phyloP scores from a whole-genome alignment of 2,797 vertebrate genomes.

The Masticophis lateralis region DNA sequence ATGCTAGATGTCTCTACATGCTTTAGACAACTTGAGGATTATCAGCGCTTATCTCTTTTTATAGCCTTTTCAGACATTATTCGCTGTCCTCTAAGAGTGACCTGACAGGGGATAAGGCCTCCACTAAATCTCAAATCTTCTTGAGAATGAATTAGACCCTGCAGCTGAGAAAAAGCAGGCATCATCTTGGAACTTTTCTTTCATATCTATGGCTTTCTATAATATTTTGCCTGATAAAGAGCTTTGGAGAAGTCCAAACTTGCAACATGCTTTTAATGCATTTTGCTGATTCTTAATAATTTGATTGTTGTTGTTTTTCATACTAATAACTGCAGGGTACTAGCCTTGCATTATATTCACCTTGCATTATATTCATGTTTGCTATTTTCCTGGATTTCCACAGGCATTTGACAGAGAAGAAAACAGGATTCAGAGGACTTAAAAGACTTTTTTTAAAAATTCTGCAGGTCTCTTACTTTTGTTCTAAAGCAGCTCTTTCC shows the following conservation, averaged over 20 bases:
- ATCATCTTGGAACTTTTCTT: background rate
- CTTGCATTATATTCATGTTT: background rate
- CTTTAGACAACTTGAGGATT: background rate
- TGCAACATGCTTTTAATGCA: background rate
- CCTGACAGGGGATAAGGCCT: background rate
- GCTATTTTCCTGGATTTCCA: background rate
- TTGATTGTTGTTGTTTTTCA: background rate
- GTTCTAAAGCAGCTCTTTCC: background rate
- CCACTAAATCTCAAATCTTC: background rate
- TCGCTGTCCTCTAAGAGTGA: background rate
- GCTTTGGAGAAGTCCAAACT: background rate
- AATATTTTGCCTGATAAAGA: background rate
- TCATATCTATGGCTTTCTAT: background rate
- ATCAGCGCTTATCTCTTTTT: background rate
- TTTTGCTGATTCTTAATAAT: background rate
- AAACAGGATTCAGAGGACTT: background rate
- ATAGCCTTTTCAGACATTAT: background rate
- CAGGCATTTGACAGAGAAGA: background rate
- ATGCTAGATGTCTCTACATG: background rate
- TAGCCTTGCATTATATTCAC: background rate
- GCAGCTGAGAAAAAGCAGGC: background rate
- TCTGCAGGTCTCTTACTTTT: background rate
- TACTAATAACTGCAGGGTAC: background rate
- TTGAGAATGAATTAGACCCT: background rate
- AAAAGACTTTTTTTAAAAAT: background rate